Conservation (phyloP, 2,888 invertebrate species). For the Rhyacophila evoluta region DNA sequence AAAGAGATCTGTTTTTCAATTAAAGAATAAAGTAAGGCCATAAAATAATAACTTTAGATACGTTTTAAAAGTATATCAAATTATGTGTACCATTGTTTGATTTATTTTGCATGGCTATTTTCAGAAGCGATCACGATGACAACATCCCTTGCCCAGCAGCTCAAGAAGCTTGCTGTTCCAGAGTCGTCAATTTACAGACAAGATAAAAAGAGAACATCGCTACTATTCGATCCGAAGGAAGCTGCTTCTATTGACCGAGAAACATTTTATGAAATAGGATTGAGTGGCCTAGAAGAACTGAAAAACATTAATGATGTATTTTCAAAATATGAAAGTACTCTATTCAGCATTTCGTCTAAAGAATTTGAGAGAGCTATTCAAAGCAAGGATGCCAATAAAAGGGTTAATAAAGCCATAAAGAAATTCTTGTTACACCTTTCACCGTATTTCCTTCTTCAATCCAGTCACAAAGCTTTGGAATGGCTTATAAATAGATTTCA, state of each 20-base stretch:
- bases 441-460: conserved; percentile 88
- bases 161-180: conserved; percentile 80
- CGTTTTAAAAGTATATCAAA: no score
- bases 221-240: conserved; percentile 91
- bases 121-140: conserved; percentile 62
- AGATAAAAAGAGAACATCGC: conserved; percentile 80
- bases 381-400: conserved; percentile 78
- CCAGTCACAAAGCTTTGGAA: conserved; percentile 90
- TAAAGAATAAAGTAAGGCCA: no score
- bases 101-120: no score
- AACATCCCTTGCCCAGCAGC: conserved; percentile 84
- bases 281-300: conserved; percentile 87
- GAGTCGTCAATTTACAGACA: conserved; percentile 78
- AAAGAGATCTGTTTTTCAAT: no score
- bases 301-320: conserved; percentile 80
- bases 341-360: conserved; percentile 83
- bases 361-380: conserved; percentile 86
- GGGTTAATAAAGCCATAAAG: conserved; percentile 80
- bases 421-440: conserved; percentile 85
- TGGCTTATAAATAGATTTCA: conserved; percentile 93
- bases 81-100: no score
- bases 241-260: conserved; percentile 88
- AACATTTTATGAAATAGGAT: conserved; percentile 87
- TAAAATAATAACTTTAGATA: no score
- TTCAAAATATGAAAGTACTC: conserved; percentile 76